phyloP scores from a whole-genome alignment of 2,113 vertebrate species.

The Grammomys surdaster region DNA sequence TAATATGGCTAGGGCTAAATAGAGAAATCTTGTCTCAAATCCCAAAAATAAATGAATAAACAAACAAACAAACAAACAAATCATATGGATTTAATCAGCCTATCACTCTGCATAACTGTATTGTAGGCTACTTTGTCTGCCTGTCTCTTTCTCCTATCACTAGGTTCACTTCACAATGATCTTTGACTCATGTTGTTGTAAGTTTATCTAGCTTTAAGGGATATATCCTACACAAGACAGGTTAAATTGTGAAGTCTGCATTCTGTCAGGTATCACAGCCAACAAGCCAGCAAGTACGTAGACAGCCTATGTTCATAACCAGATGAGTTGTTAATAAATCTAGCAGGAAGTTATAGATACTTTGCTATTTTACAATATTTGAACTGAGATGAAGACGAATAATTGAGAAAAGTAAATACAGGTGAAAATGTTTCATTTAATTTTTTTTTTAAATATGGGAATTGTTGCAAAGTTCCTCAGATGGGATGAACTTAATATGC shows the following conservation, averaged over 20 bases:
- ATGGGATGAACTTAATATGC: background rate
- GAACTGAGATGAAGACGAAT: background rate
- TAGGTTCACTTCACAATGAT: rapidly evolving
- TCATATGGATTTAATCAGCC: background rate
- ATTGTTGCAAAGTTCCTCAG: background rate
- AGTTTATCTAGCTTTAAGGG: background rate
- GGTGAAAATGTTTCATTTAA: background rate
- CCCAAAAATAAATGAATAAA: too few species aligned
- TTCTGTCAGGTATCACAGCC: background rate
- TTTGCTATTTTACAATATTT: background rate
- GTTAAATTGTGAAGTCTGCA: background rate
- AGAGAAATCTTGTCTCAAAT: background rate
- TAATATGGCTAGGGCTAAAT: background rate
- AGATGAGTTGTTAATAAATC: background rate
- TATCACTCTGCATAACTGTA: background rate
- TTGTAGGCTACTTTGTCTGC: background rate
- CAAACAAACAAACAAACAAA: too few species aligned
- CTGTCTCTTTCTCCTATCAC: too few species aligned
- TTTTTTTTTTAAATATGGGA: background rate
- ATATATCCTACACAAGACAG: too few species aligned
- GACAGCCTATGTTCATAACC: background rate
- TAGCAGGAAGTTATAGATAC: rapidly evolving
- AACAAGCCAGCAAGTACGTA: background rate
- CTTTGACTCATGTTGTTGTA: background rate
- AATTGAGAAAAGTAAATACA: too few species aligned